Evolutionary conservation across 2,888 invertebrate genomes (phyloP), one percentile per base, ranked within the genome.

Genomic region (Phaedon cochleariae): DNA sequence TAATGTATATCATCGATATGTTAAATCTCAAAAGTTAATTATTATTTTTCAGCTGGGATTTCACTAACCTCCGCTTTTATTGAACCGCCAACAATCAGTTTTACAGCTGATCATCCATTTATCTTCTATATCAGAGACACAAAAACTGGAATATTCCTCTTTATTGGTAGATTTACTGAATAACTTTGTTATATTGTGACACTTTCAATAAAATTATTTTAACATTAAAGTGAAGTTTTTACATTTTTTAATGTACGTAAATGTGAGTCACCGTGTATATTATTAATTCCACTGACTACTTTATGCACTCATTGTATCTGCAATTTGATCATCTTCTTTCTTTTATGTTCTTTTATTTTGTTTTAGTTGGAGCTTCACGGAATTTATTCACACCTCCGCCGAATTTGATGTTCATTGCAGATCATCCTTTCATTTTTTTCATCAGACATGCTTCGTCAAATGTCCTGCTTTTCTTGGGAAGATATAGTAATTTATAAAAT

Each of bases 41-140:
- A n/a, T n/a, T n/a, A n/a, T n/a, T n/a, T n/a, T n/a, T 17, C 57
- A 74, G 74, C 46, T 71, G 58, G 72, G 70, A 12, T 60, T 73
- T 34, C 54, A 51, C 1, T 60, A 54, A 45, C 60, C 6, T 59
- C 53, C 2, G 48, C n/a, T 46, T 5, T 31, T 10, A 17, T n/a
- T 46, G 29, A 26, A 29, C 1, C 5, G 18, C 31, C 49, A 7
- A 20, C n/a, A 46, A 22, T 55, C 6, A 57, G 26, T 34, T 62
- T 62, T 41, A 62, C 48, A 2, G 62, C 62, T 0, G 62, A 62
- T 17, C 62, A 62, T 49, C 61, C 61, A 12, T 62, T 62, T 20
- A 15, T 61, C 9, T 61, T 61, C 18, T 53, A 53, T 31, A 46
- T 79, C 20, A 72, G 71, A 52, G 79, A 77, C 53, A 46, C 7